Conservation (phyloP, 2,113 vertebrate species). For the Eurypyga helias region DNA sequence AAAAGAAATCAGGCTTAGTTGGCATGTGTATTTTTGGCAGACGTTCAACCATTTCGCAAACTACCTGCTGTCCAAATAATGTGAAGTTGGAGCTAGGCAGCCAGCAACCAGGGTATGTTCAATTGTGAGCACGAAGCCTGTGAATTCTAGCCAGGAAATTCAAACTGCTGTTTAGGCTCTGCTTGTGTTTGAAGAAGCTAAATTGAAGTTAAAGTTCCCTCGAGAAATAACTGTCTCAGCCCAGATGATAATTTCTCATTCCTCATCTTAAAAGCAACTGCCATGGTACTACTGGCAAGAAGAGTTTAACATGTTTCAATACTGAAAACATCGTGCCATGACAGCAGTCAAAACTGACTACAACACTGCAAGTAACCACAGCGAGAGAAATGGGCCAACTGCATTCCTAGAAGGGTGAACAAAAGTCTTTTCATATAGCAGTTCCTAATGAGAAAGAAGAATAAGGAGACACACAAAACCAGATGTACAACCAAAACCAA, state of each 20-base stretch:
- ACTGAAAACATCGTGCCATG: neutral
- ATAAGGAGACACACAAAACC: neutral
- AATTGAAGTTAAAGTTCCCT: neutral
- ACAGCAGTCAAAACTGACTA: neutral
- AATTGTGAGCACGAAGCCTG: rapidly evolving
- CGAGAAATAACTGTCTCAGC: neutral
- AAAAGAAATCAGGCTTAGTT: neutral
- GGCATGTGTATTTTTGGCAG: neutral
- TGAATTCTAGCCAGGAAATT: neutral
- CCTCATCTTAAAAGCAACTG: neutral
- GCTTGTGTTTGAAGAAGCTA: neutral
- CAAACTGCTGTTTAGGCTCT: neutral
- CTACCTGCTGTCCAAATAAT: neutral
- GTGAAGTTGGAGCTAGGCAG: neutral
- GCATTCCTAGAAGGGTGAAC: neutral
- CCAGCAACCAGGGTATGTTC: neutral
- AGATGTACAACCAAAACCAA: neutral
- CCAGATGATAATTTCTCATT: neutral
- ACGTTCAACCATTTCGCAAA: neutral
- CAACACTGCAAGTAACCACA: neutral
- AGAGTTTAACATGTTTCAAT: neutral
- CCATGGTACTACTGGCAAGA: neutral
- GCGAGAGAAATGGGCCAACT: neutral
- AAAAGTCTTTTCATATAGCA: neutral
- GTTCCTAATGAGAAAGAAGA: neutral